These are phyloP conservation scores for Neoascia interrupta DNA, from an alignment of 2,888 invertebrate species.

Conservation along the genomic window DNA sequence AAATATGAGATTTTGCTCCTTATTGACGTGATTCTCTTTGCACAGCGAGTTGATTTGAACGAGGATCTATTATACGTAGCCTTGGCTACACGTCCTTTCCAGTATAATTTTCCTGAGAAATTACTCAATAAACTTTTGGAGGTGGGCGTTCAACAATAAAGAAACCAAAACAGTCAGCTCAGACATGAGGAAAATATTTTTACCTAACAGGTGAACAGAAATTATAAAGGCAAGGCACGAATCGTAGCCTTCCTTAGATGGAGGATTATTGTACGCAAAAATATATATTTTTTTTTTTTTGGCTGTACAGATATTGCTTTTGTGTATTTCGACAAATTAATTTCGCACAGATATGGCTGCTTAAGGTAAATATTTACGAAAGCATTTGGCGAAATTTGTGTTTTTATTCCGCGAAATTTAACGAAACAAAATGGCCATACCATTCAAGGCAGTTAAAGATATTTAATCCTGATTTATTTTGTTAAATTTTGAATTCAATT, in stretches of 20 bases:
- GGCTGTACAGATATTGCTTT: not conserved
- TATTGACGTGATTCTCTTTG: slow-evolving; percentile 34
- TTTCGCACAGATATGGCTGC: no score
- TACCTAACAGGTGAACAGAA: not conserved
- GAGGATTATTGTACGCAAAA: not conserved
- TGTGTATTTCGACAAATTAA: not conserved
- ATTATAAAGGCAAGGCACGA: slow-evolving; percentile 46
- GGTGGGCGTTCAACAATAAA: not conserved
- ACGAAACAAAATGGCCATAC: no score
- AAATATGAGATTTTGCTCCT: slow-evolving; percentile 25
- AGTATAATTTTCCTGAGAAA: not conserved
- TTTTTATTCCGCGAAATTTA: no score
- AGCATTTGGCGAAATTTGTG: no score
- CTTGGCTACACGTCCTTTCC: not conserved
- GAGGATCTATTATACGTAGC: not conserved
- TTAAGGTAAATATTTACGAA: no score
- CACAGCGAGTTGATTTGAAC: slow-evolving; percentile 37
- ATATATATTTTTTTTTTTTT: no score
- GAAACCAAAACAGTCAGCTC: no score
- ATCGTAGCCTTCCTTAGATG: not conserved
- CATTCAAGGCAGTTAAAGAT: no score
- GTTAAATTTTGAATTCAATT: no score
- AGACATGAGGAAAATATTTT: not conserved
- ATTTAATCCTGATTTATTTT: no score
- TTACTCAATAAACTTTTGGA: slow-evolving; percentile 24